Evolutionary conservation across 2,113 vertebrate genomes (phyloP).

Genomic region (Rousettus leschenaultii): DNA sequence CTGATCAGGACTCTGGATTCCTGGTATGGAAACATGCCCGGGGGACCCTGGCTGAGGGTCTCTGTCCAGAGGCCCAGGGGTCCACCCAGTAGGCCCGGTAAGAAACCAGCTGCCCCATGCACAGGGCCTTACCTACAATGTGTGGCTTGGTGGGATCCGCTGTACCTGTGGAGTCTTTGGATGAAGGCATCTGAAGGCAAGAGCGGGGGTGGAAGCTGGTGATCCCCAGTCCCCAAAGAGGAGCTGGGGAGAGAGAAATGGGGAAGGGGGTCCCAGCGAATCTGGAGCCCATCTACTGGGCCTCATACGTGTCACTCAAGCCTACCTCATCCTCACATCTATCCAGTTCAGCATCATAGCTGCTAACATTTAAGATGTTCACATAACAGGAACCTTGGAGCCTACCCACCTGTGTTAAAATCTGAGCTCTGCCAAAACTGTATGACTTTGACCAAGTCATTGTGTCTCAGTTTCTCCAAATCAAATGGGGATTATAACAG

Average conservation of each 20-base stretch:
- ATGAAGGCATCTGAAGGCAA: slow-evolving; percentile 50
- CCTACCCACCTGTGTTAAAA: not conserved
- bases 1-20: slow-evolving; percentile 90
- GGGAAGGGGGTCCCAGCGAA: not conserved
- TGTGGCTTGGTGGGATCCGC: not conserved
- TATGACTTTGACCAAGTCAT: not conserved
- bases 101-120: not conserved
- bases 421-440: not conserved
- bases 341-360: not conserved
- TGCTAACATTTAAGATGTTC: not conserved
- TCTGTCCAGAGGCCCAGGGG: not conserved
- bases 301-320: not conserved
- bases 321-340: not conserved
- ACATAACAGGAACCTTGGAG: not conserved
- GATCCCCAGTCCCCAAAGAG: not conserved
- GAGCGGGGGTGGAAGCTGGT: not conserved
- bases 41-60: not conserved
- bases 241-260: not conserved
- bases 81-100: not conserved
- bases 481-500: not conserved
- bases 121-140: slow-evolving; percentile 58
- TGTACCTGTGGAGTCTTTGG: not conserved
- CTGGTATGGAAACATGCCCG: slow-evolving; percentile 71
- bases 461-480: not conserved
- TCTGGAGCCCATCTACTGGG: not conserved